Percentiles rank a stretch among this genome's conserved stretches.
phyloP scores from a whole-genome alignment of 2,888 invertebrate species.

The Nomada ferruginata region DNA sequence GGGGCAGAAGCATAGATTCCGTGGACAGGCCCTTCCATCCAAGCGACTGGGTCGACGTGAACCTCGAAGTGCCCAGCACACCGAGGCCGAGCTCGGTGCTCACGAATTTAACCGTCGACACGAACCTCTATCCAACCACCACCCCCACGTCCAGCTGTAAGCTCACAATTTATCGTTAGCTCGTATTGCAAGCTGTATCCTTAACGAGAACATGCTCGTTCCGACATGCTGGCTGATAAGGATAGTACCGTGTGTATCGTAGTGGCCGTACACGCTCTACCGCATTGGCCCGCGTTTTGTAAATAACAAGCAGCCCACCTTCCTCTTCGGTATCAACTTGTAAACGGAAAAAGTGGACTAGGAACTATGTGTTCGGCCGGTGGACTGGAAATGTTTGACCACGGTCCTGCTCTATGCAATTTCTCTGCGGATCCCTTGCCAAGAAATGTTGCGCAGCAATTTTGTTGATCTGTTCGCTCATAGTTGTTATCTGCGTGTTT shows the following conservation, averaged over 20 bases:
- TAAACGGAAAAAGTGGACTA: neutral
- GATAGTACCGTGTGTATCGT: conserved; percentile 7
- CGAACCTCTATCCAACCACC: conserved; percentile 71
- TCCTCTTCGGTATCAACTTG: neutral
- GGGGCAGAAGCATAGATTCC: conserved; percentile 82
- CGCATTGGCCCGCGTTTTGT: conserved; percentile 29
- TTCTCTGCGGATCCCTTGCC: neutral
- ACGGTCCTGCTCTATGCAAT: neutral
- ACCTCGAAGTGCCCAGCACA: conserved; percentile 85
- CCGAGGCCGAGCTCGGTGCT: conserved; percentile 76
- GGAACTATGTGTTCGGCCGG: neutral
- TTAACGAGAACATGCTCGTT: conserved; percentile 56
- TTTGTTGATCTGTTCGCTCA: neutral
- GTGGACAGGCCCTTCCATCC: conserved; percentile 83
- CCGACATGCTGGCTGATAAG: conserved; percentile 53
- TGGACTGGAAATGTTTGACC: neutral
- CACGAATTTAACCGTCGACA: conserved; percentile 76
- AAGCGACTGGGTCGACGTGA: conserved; percentile 86
- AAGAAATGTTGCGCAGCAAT: neutral
- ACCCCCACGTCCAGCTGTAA: conserved; percentile 73
- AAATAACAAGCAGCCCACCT: conserved; percentile 16
- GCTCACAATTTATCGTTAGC: conserved; percentile 65
- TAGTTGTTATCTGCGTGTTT: neutral
- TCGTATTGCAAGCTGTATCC: conserved; percentile 56
- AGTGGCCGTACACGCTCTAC: neutral